Percentiles rank a stretch among this genome's conserved stretches.
Conservation (phyloP, 2,797 vertebrate genomes). For the Oryzias sinensis region DNA sequence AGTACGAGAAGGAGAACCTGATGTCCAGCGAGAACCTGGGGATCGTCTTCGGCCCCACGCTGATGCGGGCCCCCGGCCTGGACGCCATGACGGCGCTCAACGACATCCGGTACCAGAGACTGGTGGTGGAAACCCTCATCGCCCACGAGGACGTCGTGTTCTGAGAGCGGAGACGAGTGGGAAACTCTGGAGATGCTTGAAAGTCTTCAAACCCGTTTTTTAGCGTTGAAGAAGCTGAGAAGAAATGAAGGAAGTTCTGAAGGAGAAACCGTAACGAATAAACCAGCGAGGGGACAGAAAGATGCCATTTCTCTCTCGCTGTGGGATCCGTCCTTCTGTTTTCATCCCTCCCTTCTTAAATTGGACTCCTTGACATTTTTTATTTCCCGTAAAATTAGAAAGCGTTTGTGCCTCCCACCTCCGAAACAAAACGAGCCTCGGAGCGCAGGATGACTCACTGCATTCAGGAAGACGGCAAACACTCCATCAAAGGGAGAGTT, state of each 20-base stretch:
- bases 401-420: background rate
- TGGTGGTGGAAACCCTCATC: constrained; percentile 97
- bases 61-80: constrained; percentile 95
- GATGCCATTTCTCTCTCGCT: constrained; percentile 38
- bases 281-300: constrained; percentile 9
- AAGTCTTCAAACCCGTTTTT: constrained; percentile 5
- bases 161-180: constrained; percentile 64
- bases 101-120: constrained; percentile 98
- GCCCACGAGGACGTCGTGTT: constrained; percentile 98
- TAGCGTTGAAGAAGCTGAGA: constrained; percentile 4
- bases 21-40: constrained; percentile 98
- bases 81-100: constrained; percentile 97
- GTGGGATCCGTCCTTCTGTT: constrained; percentile 18
- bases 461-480: too few relatives aligned
- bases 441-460: background rate
- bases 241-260: constrained; percentile 28
- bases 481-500: too few relatives aligned
- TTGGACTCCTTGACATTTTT: constrained; percentile 30
- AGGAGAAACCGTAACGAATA: background rate
- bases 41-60: constrained; percentile 96
- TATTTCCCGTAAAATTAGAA: background rate
- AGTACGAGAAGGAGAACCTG: constrained; percentile 93
- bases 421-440: background rate
- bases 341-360: constrained; percentile 20
- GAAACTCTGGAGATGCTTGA: constrained; percentile 4